Base-by-base conservation (phyloP, 2,797 vertebrate species). In the Hipposideros larvatus region DNA sequence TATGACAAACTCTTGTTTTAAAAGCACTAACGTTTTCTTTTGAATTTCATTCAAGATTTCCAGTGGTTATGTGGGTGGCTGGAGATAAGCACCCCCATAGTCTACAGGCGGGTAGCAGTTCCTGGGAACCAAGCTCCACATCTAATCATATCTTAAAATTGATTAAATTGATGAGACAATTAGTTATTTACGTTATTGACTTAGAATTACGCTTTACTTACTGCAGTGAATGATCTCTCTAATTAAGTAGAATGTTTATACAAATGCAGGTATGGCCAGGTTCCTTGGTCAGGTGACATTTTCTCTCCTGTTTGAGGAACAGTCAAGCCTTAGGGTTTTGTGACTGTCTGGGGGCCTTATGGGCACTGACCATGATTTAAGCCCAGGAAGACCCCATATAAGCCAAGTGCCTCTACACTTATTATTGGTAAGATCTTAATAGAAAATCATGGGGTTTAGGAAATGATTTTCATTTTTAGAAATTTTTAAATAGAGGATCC, bases 41-140 rank as follows among this genome's bases (percentile, higher is more conserved):
- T 71, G 34, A 77, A 80, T 63, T 73, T 80, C 71, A 92, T 61
- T 87, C 73, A 85, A 68, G 97, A 91, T 43, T 63, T 85, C 78
- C 79, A 87, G 0, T 70, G 90, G 46, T 4, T 87, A 14, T 43
- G 2, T 21, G 24, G 24, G 24, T 63, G 9, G 48, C 26, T 59
- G 18, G 37, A 88, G 34, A 80, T 16, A 80, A 83, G 51, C 77
- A 16, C 2, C 9, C 19, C 26, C 41, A 37, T 18, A 14, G 9
- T 79, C 34, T 87, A 31, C 19, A 22, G 18, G 48, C 21, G 57
- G n/a, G 28, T 0, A 37, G 68, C 18, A 19, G 16, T 31, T 21
- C 53, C 28, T 46, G 14, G 13, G 59, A 86, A 31, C 66, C 8
- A 28, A 85, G 55, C 22, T 59, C 26, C 1, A 0, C 4, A 11